Base-by-base conservation (phyloP, 2,113 vertebrate genomes). In the Lepisosteus oculatus region DNA sequence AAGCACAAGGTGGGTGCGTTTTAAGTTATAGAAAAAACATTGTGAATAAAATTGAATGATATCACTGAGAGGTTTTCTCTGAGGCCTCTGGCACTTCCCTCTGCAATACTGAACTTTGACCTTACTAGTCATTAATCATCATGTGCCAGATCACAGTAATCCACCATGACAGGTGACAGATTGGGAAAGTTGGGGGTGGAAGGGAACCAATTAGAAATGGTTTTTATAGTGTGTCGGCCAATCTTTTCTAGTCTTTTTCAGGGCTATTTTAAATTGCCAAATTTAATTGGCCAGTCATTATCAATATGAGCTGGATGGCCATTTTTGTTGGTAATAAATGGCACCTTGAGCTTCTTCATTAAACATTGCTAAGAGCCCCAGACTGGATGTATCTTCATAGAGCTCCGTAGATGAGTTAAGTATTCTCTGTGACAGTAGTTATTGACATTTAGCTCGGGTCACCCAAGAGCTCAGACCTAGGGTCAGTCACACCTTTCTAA, bases 91-190 rank as follows among this genome's bases (percentile, higher is more conserved):
- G 92, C 92, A 91, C 87, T 88, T 91, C 92, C 88, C 87, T 86
- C 86, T 84, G 92, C 89, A 93, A 92, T 93, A 86, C 85, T 88
- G 84, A 78, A 88, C 89, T 91, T 83, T 91, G 91, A 89, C 91
- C 92, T 81, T 42, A 0, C 9, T 3, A 82, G 87, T 90, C 92
- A 93, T 93, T 91, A 92, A 93, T 94, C 90, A 86, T 56, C 71
- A 71, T 72, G 82, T 92, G 89, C 89, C 90, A 91, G 87, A 88
- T 93, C 91, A 88, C 88, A 90, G 88, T 89, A 89, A 93, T 94
- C 90, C 88, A 93, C 93, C 91, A 92, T n/a, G 72, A 83, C 56
- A 77, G 65, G 65, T 88, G 89, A 88, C 86, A 79, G 82, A 85
- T 77, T 83, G 85, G 55, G 79, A 85, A 74, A 86, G 82, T 71